Conservation (phyloP, 2,888 invertebrate species). For the Teleogryllus oceanicus region DNA sequence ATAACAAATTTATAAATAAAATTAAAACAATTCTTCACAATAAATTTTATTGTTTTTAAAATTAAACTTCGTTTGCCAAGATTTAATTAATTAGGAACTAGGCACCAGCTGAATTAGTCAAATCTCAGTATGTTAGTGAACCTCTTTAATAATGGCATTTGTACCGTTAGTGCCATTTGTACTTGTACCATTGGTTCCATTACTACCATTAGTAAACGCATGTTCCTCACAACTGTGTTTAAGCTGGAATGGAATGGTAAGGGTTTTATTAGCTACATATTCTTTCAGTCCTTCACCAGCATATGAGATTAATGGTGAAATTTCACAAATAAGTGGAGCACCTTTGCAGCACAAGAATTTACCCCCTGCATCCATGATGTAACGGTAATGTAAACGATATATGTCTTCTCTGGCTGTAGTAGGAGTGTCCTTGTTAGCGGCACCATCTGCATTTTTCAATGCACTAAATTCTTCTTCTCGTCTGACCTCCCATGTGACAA, state of each 20-base stretch:
- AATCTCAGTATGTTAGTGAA: neutral
- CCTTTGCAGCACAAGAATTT: conserved; percentile 60
- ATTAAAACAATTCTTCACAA: conserved; percentile 22
- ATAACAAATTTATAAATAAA: conserved; percentile 22
- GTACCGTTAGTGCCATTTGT: neutral
- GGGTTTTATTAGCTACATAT: conserved; percentile 26
- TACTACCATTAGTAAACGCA: conserved; percentile 29
- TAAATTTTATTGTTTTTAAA: neutral
- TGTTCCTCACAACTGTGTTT: conserved; percentile 25
- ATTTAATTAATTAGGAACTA: conserved; percentile 12
- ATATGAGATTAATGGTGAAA: conserved; percentile 87
- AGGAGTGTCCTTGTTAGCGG: conserved; percentile 85
- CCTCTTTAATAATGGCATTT: neutral
- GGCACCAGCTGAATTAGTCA: neutral
- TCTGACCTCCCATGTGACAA: conserved; percentile 89
- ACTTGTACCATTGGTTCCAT: neutral
- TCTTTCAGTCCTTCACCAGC: conserved; percentile 77
- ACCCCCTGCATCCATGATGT: conserved; percentile 79
- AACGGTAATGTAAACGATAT: conserved; percentile 70
- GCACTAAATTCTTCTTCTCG: conserved; percentile 95
- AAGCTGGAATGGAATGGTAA: conserved; percentile 26
- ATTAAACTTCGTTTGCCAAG: conserved; percentile 4
- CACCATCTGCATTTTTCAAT: conserved; percentile 82
- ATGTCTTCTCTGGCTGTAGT: conserved; percentile 79
- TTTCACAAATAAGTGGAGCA: conserved; percentile 64